Conservation (phyloP, 2,888 invertebrate species). For the Pyrrhia umbra region DNA sequence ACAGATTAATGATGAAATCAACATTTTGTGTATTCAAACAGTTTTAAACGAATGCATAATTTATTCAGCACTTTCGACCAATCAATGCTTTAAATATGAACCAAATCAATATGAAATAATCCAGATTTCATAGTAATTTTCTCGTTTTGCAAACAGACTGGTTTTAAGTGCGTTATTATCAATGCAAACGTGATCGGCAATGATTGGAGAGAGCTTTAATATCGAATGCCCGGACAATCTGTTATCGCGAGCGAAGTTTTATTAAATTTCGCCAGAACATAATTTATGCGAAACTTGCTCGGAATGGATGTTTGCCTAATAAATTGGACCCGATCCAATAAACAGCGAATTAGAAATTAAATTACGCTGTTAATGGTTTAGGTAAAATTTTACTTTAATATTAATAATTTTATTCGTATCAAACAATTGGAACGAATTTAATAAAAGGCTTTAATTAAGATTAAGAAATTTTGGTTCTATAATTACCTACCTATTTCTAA, state of each 20-base stretch:
- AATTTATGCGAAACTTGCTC: slow-evolving; percentile 50
- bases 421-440: not conserved
- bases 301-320: slow-evolving; percentile 45
- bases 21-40: slow-evolving; percentile 15
- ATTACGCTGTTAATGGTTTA: slow-evolving; percentile 27
- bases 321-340: slow-evolving; percentile 45
- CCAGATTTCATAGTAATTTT: slow-evolving; percentile 14
- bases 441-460: not conserved
- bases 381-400: slow-evolving; percentile 29
- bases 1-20: slow-evolving; percentile 26
- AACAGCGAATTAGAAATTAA: slow-evolving; percentile 43
- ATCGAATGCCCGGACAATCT: slow-evolving; percentile 32
- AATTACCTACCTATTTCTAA: no score
- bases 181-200: slow-evolving; percentile 35
- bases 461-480: no score
- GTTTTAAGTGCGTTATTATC: slow-evolving; percentile 42
- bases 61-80: slow-evolving; percentile 17
- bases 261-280: slow-evolving; percentile 42
- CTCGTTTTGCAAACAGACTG: slow-evolving; percentile 10
- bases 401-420: slow-evolving; percentile 18
- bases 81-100: slow-evolving; percentile 21
- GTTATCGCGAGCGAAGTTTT: slow-evolving; percentile 27
- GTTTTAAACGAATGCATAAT: slow-evolving; percentile 16
- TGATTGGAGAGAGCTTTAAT: slow-evolving; percentile 23
- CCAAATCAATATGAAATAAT: slow-evolving; percentile 14